phyloP scores from a whole-genome alignment of 2,797 vertebrate species.

The Onychomys torridus region DNA sequence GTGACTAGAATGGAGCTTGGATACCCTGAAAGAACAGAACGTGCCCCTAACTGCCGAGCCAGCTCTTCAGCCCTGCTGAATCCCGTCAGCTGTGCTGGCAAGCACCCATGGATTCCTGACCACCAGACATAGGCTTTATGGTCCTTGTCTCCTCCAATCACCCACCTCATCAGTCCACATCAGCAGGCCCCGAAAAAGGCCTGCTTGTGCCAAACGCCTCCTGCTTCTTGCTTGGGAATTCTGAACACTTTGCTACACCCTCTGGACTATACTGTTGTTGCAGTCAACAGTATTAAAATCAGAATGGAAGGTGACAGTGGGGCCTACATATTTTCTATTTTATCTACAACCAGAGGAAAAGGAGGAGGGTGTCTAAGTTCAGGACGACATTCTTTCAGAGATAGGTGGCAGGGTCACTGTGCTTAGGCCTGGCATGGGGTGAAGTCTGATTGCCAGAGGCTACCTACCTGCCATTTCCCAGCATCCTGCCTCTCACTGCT shows the following conservation, averaged over 20 bases:
- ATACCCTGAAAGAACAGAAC: not conserved
- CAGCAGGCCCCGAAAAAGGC: not conserved
- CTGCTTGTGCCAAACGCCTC: not conserved
- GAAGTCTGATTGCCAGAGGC: not conserved
- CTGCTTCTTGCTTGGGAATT: conserved; percentile 34
- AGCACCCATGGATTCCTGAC: not conserved
- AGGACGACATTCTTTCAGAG: not conserved
- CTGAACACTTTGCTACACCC: not conserved
- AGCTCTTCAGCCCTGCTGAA: not conserved
- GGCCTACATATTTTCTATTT: not conserved
- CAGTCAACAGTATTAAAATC: not conserved
- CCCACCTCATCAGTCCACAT: not conserved
- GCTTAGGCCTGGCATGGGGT: not conserved
- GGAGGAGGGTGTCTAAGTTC: not conserved
- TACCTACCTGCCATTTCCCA: not conserved
- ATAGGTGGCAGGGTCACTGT: not conserved
- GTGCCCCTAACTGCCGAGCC: not conserved
- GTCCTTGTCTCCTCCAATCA: not conserved
- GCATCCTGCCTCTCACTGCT: not conserved
- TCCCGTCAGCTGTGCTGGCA: not conserved
- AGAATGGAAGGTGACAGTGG: not conserved
- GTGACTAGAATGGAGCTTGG: too few species aligned
- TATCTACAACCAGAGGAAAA: conserved; percentile 29
- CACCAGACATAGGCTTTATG: not conserved
- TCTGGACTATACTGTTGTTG: not conserved